Evolutionary conservation across 2,888 invertebrate genomes (phyloP).

Genomic region (Timema cristinae): DNA sequence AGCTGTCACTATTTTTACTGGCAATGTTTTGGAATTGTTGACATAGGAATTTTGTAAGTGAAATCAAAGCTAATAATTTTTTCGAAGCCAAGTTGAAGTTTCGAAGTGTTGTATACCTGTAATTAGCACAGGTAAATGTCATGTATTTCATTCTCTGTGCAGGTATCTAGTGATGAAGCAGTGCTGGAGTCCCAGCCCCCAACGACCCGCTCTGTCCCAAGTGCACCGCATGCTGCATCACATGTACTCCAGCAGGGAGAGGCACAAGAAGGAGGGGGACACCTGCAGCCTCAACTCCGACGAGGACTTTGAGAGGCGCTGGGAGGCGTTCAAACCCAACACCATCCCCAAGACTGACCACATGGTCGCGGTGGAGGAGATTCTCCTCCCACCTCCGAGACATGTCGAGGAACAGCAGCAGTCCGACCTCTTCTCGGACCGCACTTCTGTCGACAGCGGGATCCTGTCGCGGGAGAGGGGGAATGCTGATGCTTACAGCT

Average conservation of each 20-base stretch:
- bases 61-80: no score
- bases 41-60: no score
- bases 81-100: no score
- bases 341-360: conserved; percentile 51
- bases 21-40: no score
- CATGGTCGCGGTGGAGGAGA: background rate
- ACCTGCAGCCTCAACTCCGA: conserved; percentile 38
- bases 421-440: background rate
- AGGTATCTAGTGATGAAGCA: conserved; percentile 70
- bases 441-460: background rate
- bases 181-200: conserved; percentile 57
- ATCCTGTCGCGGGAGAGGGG: background rate
- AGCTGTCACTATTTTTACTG: no score
- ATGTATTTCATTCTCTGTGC: conserved; percentile 30
- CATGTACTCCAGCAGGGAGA: conserved; percentile 39
- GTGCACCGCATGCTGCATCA: conserved; percentile 51
- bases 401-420: background rate
- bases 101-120: no score
- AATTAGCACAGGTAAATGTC: background rate
- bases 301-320: conserved; percentile 67
- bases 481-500: conserved; percentile 11
- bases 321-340: conserved; percentile 68
- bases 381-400: conserved; percentile 4
- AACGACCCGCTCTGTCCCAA: conserved; percentile 50
- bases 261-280: conserved; percentile 31